Base-by-base conservation (phyloP, 1,140 invertebrate species). In the Eupristina koningsbergeri region DNA sequence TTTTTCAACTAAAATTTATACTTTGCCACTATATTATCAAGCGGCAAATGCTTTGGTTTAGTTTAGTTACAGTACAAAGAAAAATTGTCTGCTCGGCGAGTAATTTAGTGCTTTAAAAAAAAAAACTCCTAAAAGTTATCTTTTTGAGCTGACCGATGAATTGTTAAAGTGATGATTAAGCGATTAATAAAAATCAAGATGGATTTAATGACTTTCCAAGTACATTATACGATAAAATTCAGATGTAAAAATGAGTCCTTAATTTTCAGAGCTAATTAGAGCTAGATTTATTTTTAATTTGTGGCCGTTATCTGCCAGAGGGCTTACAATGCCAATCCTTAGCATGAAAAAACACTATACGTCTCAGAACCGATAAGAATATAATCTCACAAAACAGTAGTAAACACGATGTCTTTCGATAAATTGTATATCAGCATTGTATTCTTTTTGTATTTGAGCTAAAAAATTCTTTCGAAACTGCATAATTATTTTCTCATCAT, bases 361-460 rank as follows among this genome's bases (percentile, higher is more conserved):
- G 36, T 41, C 19, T 39, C 26, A 15, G n/a, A 0, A 9, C 36
- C n/a, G 67, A 71, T 71, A 71, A 71, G 36, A 41, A 11, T 3
- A 71, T 71, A 71, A 69, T 69, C 67, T 69, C 67, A 29, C 34
- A 39, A 69, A 69, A 3, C 67, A 69, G 34, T 69, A 39, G 67
- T 69, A 69, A 69, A 69, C 67, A 69, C 36, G 34, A 69, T 69
- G 67, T 69, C 67, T 69, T 69, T 39, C 36, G 67, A 69, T 69
- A 69, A 69, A 17, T 36, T 5, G 34, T 36, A 39, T 69, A 69
- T 69, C 67, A 39, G 67, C 22, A 39, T 39, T 39, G 22, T 69
- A 15, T 69, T 39, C 11, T 9, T 69, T 69, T 69, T 39, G 67
- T 29, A 39, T 69, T 69, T 19, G 31, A 36, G 15, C 17, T 2